A percentile compares a stretch with the other conserved stretches of the same genome.
phyloP scores from a whole-genome alignment of 2,113 vertebrate species.

The Aegithalos caudatus region DNA sequence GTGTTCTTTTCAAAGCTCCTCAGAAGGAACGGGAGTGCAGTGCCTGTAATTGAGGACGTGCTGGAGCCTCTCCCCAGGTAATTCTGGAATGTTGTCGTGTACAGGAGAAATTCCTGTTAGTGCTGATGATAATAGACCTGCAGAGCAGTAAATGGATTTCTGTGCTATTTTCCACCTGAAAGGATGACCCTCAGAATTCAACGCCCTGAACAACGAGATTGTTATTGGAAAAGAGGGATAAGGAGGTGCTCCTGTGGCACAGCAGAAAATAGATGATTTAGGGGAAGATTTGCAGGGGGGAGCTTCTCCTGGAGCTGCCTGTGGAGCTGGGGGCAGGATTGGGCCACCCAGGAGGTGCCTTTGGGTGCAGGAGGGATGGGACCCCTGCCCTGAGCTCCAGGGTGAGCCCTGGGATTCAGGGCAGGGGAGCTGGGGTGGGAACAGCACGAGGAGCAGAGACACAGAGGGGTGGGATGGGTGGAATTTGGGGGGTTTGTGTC shows the following conservation, averaged over 20 bases:
- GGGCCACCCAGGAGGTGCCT: accelerated
- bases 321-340: neutral
- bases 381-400: neutral
- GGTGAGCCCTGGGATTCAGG: neutral
- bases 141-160: neutral
- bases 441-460: neutral
- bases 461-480: no score
- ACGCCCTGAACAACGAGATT: accelerated
- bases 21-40: neutral
- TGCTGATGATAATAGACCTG: neutral
- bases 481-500: accelerated
- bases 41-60: neutral
- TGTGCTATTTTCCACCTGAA: neutral
- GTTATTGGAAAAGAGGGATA: neutral
- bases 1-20: neutral
- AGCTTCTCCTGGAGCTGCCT: neutral
- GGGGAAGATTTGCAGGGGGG: neutral
- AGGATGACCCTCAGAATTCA: neutral
- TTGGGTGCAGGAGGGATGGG: neutral
- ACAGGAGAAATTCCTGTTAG: neutral
- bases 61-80: neutral
- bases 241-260: neutral
- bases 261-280: neutral
- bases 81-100: neutral
- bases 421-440: neutral